phyloP scores from a whole-genome alignment of 2,888 invertebrate genomes.

The Macroteleia sp. region DNA sequence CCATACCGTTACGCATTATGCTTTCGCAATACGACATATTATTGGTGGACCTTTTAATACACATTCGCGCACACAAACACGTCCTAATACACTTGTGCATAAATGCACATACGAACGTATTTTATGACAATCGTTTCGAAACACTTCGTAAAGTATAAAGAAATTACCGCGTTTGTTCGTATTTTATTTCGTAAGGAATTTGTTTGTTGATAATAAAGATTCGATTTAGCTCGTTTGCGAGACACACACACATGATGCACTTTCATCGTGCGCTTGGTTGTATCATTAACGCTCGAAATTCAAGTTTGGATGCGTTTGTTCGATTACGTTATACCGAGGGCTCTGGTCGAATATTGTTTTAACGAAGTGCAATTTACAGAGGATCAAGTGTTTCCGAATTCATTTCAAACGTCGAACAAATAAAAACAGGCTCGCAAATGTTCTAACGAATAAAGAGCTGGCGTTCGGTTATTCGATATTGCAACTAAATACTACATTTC shows the following conservation, averaged over 20 bases:
- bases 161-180: not conserved
- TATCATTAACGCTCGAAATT: slow-evolving; percentile 28
- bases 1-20: slow-evolving; percentile 22
- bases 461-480: slow-evolving; percentile 8
- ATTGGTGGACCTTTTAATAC: not conserved
- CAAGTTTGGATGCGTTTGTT: slow-evolving; percentile 6
- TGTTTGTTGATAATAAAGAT: slow-evolving; percentile 10
- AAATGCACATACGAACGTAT: not conserved
- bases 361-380: slow-evolving; percentile 31
- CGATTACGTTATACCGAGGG: slow-evolving; percentile 2
- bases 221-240: slow-evolving; percentile 15
- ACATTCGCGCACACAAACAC: no score
- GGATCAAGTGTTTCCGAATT: slow-evolving; percentile 31
- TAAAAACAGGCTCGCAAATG: slow-evolving; percentile 10
- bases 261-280: slow-evolving; percentile 6
- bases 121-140: not conserved
- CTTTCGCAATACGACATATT: slow-evolving; percentile 1
- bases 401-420: slow-evolving; percentile 6
- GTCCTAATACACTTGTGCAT: no score
- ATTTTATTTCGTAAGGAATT: slow-evolving; percentile 8
- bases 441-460: not conserved
- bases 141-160: slow-evolving; percentile 7
- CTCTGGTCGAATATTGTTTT: slow-evolving; percentile 18
- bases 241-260: slow-evolving; percentile 15
- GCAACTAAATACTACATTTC: not conserved